These are phyloP conservation scores for Uloborus diversus DNA, from an alignment of 1,140 invertebrate species.

Conservation along the genomic window DNA sequence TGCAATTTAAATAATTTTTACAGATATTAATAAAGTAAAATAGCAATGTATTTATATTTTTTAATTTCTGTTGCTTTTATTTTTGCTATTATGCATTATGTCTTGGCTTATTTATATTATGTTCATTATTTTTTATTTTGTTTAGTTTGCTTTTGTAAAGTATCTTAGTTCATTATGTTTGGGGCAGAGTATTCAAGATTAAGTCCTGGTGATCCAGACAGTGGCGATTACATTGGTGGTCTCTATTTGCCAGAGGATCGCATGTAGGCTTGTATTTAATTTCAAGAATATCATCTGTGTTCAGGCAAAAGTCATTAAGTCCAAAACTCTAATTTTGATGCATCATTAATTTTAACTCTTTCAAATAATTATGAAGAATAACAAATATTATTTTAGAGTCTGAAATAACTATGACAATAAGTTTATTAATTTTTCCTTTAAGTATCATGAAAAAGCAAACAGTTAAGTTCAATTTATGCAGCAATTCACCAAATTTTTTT, in stretches of 20 bases:
- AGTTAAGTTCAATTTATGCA: too few species aligned
- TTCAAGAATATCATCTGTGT: neutral
- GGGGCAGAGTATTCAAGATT: conserved; percentile 27
- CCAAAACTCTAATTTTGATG: neutral
- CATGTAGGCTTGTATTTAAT: conserved; percentile 45
- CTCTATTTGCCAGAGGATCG: conserved; percentile 53
- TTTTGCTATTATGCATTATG: neutral
- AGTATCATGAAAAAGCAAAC: neutral
- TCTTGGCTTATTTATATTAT: neutral
- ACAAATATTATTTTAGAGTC: neutral
- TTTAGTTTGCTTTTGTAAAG: neutral
- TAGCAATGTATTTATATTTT: neutral
- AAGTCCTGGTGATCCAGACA: conserved; percentile 4
- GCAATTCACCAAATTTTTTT: too few species aligned
- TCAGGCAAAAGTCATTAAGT: neutral
- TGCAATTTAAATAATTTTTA: too few species aligned
- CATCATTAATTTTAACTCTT: neutral
- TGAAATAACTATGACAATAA: neutral
- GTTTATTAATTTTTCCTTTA: neutral
- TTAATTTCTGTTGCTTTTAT: neutral
- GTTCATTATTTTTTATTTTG: neutral
- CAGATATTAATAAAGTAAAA: too few species aligned
- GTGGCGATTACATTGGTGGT: neutral
- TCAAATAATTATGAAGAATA: neutral
- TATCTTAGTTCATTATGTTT: neutral